Base-by-base conservation (phyloP, 2,888 invertebrate genomes). In the Trimorus sp. region DNA sequence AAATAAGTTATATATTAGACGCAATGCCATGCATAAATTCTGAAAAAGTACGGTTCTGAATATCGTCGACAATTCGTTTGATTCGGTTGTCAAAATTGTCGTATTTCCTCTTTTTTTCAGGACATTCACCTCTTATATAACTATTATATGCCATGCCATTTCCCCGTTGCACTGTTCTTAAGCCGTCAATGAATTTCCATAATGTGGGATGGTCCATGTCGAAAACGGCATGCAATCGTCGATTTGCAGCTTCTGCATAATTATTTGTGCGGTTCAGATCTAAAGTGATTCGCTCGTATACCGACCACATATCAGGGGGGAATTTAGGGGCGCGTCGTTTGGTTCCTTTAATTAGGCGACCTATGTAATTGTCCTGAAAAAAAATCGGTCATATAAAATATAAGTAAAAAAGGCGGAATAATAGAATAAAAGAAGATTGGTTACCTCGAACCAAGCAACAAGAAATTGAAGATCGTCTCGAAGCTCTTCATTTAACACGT, bases 121-220 rank as follows among this genome's bases (percentile, higher is more conserved):
- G 26, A 26, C 26, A 26, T 3, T 26, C 26, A 26, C 26, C 26
- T 26, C 26, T 26, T 26, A 26, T 26, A 26, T 26, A 26, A 26
- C 26, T 26, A 26, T 1, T 3, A 53, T 70, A 70, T 6, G 6
- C 0, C 1, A 70, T 7, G 42, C 60, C 70, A 42, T 70, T 70
- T 8, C 70, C 53, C 53, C 60, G 60, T 53, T 70, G 59, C 4
- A 53, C 38, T 16, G 0, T 12, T 1, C 26, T 60, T 8, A 70
- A 14, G n/a, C 38, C 51, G 7, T 51, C 40, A 4, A 60, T 70
- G n/a, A 70, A 70, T 51, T 70, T 60, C 60, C 70, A 70, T 42
- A 70, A 11, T 8, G 16, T 60, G 1, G 70, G 70, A 49, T 70
- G 70, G 16, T 53, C 6, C 7, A n/a, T 53, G 45, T 70, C 60